phyloP scores from a whole-genome alignment of 2,797 vertebrate species.

The Psittacula derbiana region DNA sequence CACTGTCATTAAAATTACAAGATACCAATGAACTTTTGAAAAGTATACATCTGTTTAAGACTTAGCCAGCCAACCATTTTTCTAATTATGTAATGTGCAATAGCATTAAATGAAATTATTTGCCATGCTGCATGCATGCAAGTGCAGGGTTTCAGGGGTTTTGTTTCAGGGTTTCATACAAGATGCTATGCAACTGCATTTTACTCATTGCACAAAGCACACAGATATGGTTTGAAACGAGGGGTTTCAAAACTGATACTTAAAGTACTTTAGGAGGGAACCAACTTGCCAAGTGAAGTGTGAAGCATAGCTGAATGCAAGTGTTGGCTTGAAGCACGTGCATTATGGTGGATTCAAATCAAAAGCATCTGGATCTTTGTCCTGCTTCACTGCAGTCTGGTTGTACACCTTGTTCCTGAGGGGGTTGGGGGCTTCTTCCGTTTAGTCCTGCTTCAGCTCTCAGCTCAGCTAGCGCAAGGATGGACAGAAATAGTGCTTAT shows the following conservation, averaged over 20 bases:
- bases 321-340: neutral
- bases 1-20: neutral
- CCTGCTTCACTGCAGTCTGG: neutral
- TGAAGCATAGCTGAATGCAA: neutral
- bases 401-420: neutral
- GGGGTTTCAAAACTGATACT: neutral
- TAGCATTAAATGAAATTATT: neutral
- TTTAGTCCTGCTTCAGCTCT: neutral
- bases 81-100: neutral
- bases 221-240: neutral
- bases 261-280: neutral
- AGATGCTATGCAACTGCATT: neutral
- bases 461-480: neutral
- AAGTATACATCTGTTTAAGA: neutral
- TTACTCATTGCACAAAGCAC: neutral
- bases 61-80: neutral
- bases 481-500: neutral
- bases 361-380: neutral
- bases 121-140: neutral
- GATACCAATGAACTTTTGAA: neutral
- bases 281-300: neutral
- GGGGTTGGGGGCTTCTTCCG: neutral
- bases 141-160: neutral
- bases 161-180: neutral
- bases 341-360: neutral